These are phyloP conservation scores for Melipona beecheii DNA, from an alignment of 2,888 invertebrate genomes.

Conservation along the genomic window DNA sequence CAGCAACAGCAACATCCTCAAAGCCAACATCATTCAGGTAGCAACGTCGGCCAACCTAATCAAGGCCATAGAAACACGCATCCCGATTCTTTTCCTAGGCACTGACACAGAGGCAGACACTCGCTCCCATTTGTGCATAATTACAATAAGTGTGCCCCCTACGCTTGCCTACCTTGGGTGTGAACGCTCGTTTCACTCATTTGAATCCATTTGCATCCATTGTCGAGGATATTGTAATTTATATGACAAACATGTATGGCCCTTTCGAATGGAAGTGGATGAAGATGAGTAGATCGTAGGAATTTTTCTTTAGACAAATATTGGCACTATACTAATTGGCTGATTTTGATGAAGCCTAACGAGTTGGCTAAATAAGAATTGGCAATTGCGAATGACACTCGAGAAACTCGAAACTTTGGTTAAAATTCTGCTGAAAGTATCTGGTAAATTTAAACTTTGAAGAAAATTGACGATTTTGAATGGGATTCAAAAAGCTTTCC, in stretches of 20 bases:
- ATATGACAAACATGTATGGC: too few species aligned
- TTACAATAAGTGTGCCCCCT: slow-evolving; percentile 79
- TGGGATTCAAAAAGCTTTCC: too few species aligned
- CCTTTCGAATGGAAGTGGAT: not conserved
- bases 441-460: not conserved
- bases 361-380: too few species aligned
- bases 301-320: not conserved
- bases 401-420: too few species aligned
- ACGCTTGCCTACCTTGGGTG: slow-evolving; percentile 82
- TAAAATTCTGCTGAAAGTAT: not conserved
- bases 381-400: too few species aligned
- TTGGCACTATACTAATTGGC: too few species aligned
- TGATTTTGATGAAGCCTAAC: too few species aligned
- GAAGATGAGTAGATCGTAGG: not conserved
- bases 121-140: slow-evolving; percentile 81
- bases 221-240: too few species aligned
- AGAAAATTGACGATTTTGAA: too few species aligned
- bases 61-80: slow-evolving; percentile 72
- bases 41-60: slow-evolving; percentile 43
- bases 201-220: not conserved
- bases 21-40: slow-evolving; percentile 74
- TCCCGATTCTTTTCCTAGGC: slow-evolving; percentile 74
- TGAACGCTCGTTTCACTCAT: slow-evolving; percentile 59
- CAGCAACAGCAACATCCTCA: slow-evolving; percentile 84
- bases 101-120: slow-evolving; percentile 82